Percentiles rank a stretch among this genome's conserved stretches.
Evolutionary conservation across 2,797 vertebrate species (phyloP).

Genomic region (Staurois parvus): DNA sequence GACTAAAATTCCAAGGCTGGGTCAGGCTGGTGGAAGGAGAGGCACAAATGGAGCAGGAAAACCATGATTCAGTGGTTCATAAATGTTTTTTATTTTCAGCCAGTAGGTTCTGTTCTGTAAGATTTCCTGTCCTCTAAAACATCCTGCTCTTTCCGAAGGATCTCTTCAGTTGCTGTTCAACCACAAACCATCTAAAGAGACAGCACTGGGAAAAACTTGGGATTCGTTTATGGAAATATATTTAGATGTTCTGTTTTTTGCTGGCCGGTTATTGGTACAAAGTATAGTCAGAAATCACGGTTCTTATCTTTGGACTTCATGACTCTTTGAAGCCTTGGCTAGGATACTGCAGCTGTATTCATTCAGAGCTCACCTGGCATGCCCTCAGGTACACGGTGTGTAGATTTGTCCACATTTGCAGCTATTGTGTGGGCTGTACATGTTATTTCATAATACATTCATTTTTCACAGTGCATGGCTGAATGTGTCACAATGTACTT

Average conservation of each 20-base stretch:
- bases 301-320: not conserved
- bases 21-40: no score
- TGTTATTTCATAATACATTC: not conserved
- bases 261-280: slow-evolving; percentile 3
- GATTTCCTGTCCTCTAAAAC: no score
- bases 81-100: no score
- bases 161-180: no score
- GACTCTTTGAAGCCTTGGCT: slow-evolving; percentile 11
- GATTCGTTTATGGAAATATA: not conserved
- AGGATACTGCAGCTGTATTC: not conserved
- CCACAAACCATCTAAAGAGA: not conserved
- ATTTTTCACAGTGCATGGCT: not conserved
- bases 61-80: no score
- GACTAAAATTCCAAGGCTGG: no score
- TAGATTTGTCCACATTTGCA: not conserved
- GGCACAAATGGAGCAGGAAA: no score
- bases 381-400: slow-evolving; percentile 4
- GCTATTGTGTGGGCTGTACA: not conserved
- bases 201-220: not conserved
- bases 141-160: no score
- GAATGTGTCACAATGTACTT: no score
- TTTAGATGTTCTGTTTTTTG: not conserved
- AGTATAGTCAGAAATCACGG: slow-evolving; percentile 22
- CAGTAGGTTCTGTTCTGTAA: no score
- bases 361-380: slow-evolving; percentile 18